Conservation (phyloP, 1,140 invertebrate species). For the Drosophila orena region DNA sequence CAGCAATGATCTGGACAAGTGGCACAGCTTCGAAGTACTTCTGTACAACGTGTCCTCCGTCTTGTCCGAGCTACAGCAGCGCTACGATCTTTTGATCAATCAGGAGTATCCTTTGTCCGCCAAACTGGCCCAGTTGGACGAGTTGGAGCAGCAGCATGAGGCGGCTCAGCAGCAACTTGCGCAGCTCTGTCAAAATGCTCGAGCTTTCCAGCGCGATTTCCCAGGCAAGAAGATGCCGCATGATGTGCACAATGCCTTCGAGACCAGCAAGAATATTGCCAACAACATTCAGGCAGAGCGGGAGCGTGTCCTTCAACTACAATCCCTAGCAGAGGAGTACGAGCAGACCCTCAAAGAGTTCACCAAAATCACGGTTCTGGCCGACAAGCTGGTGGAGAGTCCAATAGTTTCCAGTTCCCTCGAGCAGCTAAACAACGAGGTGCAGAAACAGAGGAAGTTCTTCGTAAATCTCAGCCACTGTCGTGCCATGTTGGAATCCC, state of each 20-base stretch:
- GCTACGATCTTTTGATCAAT: conserved; percentile 53
- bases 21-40: conserved; percentile 88
- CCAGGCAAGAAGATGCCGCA: conserved; percentile 88
- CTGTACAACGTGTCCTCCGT: conserved; percentile 47
- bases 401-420: conserved; percentile 90
- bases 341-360: conserved; percentile 94
- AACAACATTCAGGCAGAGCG: conserved; percentile 89
- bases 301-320: conserved; percentile 90
- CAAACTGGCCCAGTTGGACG: conserved; percentile 77
- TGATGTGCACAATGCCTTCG: conserved; percentile 88
- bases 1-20: conserved; percentile 88
- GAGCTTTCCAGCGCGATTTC: conserved; percentile 87
- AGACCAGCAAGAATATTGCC: conserved; percentile 89
- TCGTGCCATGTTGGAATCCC: conserved; percentile 91
- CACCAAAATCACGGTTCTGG: conserved; percentile 92
- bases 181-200: conserved; percentile 86
- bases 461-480: conserved; percentile 95
- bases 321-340: conserved; percentile 92
- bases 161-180: conserved; percentile 59
- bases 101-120: conserved; percentile 75
- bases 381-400: conserved; percentile 90
- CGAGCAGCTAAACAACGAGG: conserved; percentile 92
- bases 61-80: conserved; percentile 66
- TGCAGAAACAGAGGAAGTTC: conserved; percentile 94
- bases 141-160: conserved; percentile 74